phyloP scores from a whole-genome alignment of 1,140 invertebrate genomes.

The Eubasilissa regina region DNA sequence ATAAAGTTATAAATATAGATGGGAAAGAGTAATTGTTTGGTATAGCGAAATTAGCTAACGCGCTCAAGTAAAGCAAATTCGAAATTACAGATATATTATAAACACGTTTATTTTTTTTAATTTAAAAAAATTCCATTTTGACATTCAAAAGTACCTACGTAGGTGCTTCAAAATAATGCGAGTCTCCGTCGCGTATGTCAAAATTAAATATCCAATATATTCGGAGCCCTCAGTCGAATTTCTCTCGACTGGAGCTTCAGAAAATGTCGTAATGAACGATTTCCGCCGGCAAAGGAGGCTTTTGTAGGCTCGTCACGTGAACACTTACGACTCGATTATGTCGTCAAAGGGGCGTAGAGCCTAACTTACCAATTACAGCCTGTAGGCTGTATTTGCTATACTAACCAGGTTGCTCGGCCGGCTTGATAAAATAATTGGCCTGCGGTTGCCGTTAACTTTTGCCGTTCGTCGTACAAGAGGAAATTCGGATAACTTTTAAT shows the following conservation, averaged over 20 bases:
- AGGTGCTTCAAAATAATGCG: neutral
- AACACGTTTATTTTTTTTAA: neutral
- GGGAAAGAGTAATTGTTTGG: too few relatives aligned
- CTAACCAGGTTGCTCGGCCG: too few relatives aligned
- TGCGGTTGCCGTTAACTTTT: too few relatives aligned
- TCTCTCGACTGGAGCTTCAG: neutral
- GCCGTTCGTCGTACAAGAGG: too few relatives aligned
- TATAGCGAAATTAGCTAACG: too few relatives aligned
- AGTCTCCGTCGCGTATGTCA: neutral
- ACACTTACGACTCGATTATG: neutral
- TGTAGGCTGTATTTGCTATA: too few relatives aligned
- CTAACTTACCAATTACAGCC: slow-evolving; percentile 2
- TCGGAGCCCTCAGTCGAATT: too few relatives aligned
- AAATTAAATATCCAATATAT: neutral
- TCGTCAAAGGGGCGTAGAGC: neutral
- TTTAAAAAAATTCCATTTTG: neutral
- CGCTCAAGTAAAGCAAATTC: too few relatives aligned
- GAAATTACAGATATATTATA: too few relatives aligned
- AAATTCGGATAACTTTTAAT: too few relatives aligned
- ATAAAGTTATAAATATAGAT: too few relatives aligned
- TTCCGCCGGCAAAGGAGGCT: neutral
- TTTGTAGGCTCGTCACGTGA: neutral
- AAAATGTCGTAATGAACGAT: slow-evolving; percentile 1
- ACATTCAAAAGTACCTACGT: neutral
- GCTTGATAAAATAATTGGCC: too few relatives aligned